Evolutionary conservation across 2,888 invertebrate genomes (phyloP), one percentile per base, ranked within the genome.

Genomic region (Dynastes grantii): DNA sequence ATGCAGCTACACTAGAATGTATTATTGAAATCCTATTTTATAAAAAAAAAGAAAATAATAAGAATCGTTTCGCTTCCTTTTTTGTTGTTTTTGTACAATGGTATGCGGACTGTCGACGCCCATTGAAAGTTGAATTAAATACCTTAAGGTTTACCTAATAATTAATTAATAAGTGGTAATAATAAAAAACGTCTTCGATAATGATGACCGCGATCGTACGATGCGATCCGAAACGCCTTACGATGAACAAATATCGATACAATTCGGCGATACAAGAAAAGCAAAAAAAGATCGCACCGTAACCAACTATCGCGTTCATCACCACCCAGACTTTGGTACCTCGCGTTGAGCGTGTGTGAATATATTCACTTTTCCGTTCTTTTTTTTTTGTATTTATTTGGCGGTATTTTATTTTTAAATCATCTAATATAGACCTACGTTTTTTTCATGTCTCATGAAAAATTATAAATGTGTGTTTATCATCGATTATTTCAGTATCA

Each of bases 361-460:
- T 22, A 16, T 22, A 13, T 22, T 22, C 16, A n/a, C 55, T 55
- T 55, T 45, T 2, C 45, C 45, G 8, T 11, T 45, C 45, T 45
- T 45, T 8, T 37, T 37, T 22, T 45, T 45, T 11, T 45, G 45
- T 45, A 8, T 11, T 45, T 45, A 45, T 45, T 45, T 45, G 6
- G 6, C 45, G 45, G 11, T 45, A 2, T 45, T 45, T 67, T 45
- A n/a, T 51, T 70, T 76, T 78, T 61, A 85, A 84, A 84, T 87
- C 87, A 89, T 89, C 89, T 89, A 89, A 89, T 89, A 88, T 89
- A 89, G 89, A 89, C 88, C 88, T 89, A 89, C 88, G 80, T 85
- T 88, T 85, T 88, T 88, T 88, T 87, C 86, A 88, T 88, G 85
- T 86, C 84, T 85, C 86, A 88, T 89, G 89, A 88, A 89, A 89